Percentiles rank a stretch among this genome's conserved stretches.
These are phyloP conservation scores for Conopomorpha cramerella DNA, from an alignment of 1,140 invertebrate species.

Conservation along the genomic window DNA sequence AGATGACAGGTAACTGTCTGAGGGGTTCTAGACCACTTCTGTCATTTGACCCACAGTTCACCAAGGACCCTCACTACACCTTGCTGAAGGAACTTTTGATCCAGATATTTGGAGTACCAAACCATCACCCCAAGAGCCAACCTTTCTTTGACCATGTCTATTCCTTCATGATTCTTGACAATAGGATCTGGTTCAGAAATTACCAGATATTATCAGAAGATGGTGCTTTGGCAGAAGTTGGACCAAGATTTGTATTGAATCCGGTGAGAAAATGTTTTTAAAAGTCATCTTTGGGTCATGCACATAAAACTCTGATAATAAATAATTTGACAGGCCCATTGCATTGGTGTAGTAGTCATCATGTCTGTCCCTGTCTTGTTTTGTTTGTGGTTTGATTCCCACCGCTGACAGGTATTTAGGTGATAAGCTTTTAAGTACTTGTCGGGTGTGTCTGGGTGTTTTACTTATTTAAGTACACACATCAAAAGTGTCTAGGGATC, in stretches of 20 bases:
- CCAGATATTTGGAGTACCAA: constrained; percentile 93
- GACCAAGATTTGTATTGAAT: constrained; percentile 95
- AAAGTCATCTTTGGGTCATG: no score
- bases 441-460: no score
- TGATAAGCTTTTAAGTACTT: no score
- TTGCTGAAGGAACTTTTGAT: constrained; percentile 90
- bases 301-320: no score
- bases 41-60: constrained; percentile 93
- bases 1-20: constrained; percentile 97
- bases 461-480: no score
- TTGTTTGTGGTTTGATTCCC: no score
- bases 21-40: constrained; percentile 92
- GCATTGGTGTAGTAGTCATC: no score
- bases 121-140: constrained; percentile 97
- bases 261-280: no score
- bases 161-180: constrained; percentile 90
- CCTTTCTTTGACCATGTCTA: constrained; percentile 99
- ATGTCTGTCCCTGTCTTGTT: no score
- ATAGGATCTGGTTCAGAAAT: constrained; percentile 98
- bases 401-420: no score
- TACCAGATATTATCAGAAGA: constrained; percentile 97
- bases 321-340: no score
- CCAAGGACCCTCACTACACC: constrained; percentile 76
- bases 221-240: constrained; percentile 94
- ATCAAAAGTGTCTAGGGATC: no score